Base-by-base conservation (phyloP, 2,888 invertebrate species). In the Timandra comae region DNA sequence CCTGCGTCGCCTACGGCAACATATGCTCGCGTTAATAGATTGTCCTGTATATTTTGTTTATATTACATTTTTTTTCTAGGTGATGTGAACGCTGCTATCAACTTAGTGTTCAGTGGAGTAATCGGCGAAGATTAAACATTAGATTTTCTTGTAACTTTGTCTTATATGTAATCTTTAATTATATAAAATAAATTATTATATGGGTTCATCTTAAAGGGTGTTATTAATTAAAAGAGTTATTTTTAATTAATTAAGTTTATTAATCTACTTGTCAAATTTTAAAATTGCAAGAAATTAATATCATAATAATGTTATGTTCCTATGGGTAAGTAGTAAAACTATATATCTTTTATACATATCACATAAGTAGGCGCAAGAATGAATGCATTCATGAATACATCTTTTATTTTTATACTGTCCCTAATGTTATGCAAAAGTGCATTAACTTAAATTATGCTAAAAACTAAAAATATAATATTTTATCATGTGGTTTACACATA, bases 31-130 rank as follows among this genome's bases (percentile, higher is more conserved):
- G n/a, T n/a, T n/a, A n/a, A n/a, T n/a, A n/a, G n/a, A n/a, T n/a
- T n/a, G n/a, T n/a, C n/a, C n/a, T n/a, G n/a, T n/a, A n/a, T n/a
- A n/a, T n/a, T n/a, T n/a, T n/a, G n/a, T n/a, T n/a, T n/a, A n/a
- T n/a, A n/a, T n/a, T n/a, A n/a, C n/a, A n/a, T 21, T 33, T 41
- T 38, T 38, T 35, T 74, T 71, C 7, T 72, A 85, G 97, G 98
- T 32, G 94, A 97, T 66, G 92, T 98, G 2, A 95, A 95, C 62
- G 93, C 93, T 10, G 98, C 98, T 8, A 91, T 97, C 35, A 96
- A 97, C 70, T 87, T 98, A 31, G 92, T 98, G 11, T 93, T 97
- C 62, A 92, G 78, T 33, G 84, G 82, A 27, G 78, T 74, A 7
- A 77, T 82, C 31, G 70, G 68, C 23, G 80, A 82, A 22, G 73